Evolutionary conservation across 2,888 invertebrate species (phyloP), one percentile per base, ranked within the genome.

Genomic region (Allolobophora icterica): DNA sequence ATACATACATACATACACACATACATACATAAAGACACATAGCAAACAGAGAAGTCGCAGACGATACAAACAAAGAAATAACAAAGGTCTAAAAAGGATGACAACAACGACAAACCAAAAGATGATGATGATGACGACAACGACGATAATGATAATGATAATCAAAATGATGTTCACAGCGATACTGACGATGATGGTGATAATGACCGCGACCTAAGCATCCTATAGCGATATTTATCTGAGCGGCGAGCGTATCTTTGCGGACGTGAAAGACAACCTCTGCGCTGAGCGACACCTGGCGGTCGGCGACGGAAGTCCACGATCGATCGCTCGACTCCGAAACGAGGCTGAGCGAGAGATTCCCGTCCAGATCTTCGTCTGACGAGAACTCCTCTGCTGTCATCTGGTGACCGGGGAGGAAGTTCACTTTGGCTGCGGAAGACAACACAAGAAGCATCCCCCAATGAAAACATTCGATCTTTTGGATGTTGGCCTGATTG

Each of bases 271-370:
- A 33, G 38, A 30, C 8, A 30, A 87, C 87, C 87, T 87, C 87
- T 6, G 87, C 1, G 87, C 87, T 24, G 11, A 87, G 38, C 24
- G 87, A 87, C 87, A 87, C 8, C 24, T 87, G 87, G 2, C 34
- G 35, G 35, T 87, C 38, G 24, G 8, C 87, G 87, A 38, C 87
- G 35, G 87, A 87, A 87, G 34, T 87, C 35, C 38, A 87, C 87
- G 87, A 87, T 87, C 38, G 87, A 87, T 87, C 87, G 38, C 11
- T 87, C 87, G 87, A 30, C 19, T 87, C 87, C 8, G 87, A 87
- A 35, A 38, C 87, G 87, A 87, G 38, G 38, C 87, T 87, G 87
- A 87, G 35, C 5, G 87, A 87, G 8, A 87, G 87, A 87, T 87
- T 87, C 35, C n/a, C 87, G 3, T 21, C 30, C 21, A 71, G 19